phyloP scores from a whole-genome alignment of 1,140 invertebrate species.

The Achroia grisella region DNA sequence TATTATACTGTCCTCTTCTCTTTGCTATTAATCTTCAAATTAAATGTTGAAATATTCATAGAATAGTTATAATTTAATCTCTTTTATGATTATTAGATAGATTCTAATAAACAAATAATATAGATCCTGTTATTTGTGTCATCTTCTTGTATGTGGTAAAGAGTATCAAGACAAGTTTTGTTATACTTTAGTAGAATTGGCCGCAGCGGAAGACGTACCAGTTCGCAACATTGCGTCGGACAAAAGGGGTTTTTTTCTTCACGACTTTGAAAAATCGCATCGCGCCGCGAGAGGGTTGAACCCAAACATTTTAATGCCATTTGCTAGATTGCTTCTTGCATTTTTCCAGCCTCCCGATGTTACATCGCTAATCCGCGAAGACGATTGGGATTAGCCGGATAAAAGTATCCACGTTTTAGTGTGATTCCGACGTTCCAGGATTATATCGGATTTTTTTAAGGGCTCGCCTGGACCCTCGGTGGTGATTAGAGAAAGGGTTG shows the following conservation, averaged over 20 bases:
- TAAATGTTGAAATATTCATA: too few species aligned
- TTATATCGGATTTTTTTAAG: constrained; percentile 63
- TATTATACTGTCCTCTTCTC: too few species aligned
- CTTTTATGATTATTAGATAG: too few species aligned
- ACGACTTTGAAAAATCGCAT: constrained; percentile 67
- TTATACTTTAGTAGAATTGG: constrained; percentile 28
- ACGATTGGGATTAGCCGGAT: constrained; percentile 62
- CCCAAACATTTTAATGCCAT: constrained; percentile 72
- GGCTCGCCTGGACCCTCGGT: constrained; percentile 37
- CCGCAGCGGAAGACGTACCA: constrained; percentile 64
- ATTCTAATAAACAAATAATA: too few species aligned
- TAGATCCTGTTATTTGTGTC: too few species aligned
- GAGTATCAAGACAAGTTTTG: constrained; percentile 44
- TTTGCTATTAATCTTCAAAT: too few species aligned
- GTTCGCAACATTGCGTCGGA: constrained; percentile 61
- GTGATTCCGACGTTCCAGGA: constrained; percentile 59
- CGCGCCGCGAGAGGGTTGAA: constrained; percentile 59
- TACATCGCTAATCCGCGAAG: constrained; percentile 67
- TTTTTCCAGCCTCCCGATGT: constrained; percentile 55
- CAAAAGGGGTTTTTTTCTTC: constrained; percentile 62
- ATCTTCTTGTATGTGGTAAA: too few species aligned
- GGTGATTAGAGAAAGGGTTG: constrained; percentile 57
- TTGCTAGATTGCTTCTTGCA: constrained; percentile 72
- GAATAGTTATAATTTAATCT: too few species aligned
- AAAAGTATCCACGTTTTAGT: constrained; percentile 68